Percentiles rank a stretch among this genome's conserved stretches.
Conservation (phyloP, 2,888 invertebrate species). For the Hedychridium roseum region DNA sequence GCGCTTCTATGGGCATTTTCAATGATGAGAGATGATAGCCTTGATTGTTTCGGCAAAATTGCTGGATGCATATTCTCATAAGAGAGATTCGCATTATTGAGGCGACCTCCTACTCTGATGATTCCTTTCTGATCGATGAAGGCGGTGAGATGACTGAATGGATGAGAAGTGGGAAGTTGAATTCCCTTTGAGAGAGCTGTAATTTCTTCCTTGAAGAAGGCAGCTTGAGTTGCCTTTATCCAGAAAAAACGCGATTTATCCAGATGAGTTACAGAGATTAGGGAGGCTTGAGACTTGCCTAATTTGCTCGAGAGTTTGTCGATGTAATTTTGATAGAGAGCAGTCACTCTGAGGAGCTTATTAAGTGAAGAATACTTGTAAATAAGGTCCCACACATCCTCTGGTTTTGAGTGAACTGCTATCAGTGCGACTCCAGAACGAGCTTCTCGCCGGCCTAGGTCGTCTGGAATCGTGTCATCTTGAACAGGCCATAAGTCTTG, state of each 20-base stretch:
- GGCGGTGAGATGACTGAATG: no score
- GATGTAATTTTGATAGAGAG: no score
- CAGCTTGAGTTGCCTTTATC: constrained; percentile 12
- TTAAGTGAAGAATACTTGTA: no score
- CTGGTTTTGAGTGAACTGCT: neutral
- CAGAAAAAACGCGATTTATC: constrained; percentile 8
- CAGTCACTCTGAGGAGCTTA: neutral
- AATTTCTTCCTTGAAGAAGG: constrained; percentile 13
- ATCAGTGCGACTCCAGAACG: no score
- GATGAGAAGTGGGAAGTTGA: constrained; percentile 10
- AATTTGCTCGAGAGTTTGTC: no score
- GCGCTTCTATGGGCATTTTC: constrained; percentile 10
- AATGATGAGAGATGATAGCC: no score
- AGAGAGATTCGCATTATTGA: no score
- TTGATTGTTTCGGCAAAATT: no score
- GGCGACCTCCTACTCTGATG: no score
- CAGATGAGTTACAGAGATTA: neutral
- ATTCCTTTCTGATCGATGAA: no score
- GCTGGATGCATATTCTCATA: no score
- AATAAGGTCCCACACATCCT: constrained; percentile 1
- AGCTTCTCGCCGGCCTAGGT: neutral
- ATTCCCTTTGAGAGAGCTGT: neutral
- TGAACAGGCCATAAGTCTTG: constrained; percentile 23
- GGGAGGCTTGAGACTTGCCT: no score
- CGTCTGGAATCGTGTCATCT: constrained; percentile 11